Evolutionary conservation across 2,888 invertebrate species (phyloP), one percentile per base, ranked within the genome.

Genomic region (Biston betularia): DNA sequence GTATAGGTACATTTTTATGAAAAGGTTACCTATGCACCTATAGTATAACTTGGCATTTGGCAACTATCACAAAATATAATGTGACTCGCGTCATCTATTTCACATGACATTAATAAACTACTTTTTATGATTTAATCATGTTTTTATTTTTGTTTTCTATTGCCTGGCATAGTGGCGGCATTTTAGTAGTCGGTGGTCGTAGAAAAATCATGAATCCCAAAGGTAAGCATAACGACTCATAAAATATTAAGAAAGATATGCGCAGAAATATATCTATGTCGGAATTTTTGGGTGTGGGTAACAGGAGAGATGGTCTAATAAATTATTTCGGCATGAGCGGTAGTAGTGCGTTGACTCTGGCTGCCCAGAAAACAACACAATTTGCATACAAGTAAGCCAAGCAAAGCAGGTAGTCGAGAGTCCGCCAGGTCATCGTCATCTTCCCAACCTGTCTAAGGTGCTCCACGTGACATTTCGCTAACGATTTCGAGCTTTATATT

Each of bases 351-450:
- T 88, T 92, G 93, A 92, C 92, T 85, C 83, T 78, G 77, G 77
- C 78, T 75, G 80, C 77, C 81, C 79, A 80, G 83, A 86, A 89
- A 89, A 89, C 81, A 90, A 86, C 82, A 81, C 82, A 78, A 91
- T 92, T 92, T 87, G 87, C 91, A 92, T 92, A 92, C 83, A 88
- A 82, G 52, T 52, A 35, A 53, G 83, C 87, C 87, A 87, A 81
- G 81, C 88, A 82, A 77, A 84, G 85, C 93, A 93, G 93, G 93
- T 92, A 92, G 89, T 78, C 77, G 58, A 46, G 53, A 56, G 74
- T 73, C 76, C 65, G 76, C 64, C 88, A 84, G 93, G 92, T 92
- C 93, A 90, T 90, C 89, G 92, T 89, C 90, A 87, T 88, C 84
- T 80, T 78, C 84, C 81, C 80, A 85, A 89, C 89, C 87, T 84